These are phyloP conservation scores for Lepidochitona cinerea DNA, from an alignment of 2,888 invertebrate genomes.

Conservation along the genomic window DNA sequence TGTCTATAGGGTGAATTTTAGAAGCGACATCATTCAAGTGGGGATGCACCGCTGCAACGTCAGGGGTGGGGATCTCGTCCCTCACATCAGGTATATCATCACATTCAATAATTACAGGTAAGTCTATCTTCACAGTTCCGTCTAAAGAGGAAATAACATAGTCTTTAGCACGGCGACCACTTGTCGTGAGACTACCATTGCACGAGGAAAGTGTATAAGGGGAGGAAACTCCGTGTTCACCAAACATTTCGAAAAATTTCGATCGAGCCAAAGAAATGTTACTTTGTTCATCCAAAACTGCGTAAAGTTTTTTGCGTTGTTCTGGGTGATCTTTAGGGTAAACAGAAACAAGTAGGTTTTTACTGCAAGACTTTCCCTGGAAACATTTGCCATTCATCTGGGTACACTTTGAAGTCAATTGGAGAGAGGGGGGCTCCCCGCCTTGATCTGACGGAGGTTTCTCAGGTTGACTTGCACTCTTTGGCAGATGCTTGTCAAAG, in stretches of 20 bases:
- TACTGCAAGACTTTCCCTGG: slow-evolving; percentile 12
- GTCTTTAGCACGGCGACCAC: slow-evolving; percentile 17
- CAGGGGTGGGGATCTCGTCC: slow-evolving; percentile 32
- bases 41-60: slow-evolving; percentile 11
- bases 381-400: neutral
- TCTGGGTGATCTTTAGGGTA: too few relatives aligned
- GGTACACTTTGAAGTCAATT: slow-evolving; percentile 5
- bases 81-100: slow-evolving; percentile 22
- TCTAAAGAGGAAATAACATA: slow-evolving; percentile 21
- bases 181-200: neutral
- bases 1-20: slow-evolving; percentile 1
- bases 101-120: slow-evolving; percentile 32
- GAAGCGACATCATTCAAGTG: slow-evolving; percentile 5
- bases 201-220: slow-evolving; percentile 5
- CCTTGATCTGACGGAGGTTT: neutral
- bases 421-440: neutral
- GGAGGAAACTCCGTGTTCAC: neutral
- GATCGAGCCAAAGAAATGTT: slow-evolving; percentile 8
- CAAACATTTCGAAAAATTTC: slow-evolving; percentile 8
- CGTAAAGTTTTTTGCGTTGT: neutral
- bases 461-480: too few relatives aligned
- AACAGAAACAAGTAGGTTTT: slow-evolving; percentile 7
- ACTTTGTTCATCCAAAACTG: slow-evolving; percentile 15
- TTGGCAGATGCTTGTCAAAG: too few relatives aligned
- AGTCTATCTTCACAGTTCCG: slow-evolving; percentile 9